Evolutionary conservation across 2,113 vertebrate species (phyloP), one percentile per base, ranked within the genome.

Genomic region (Hyaena hyaena): DNA sequence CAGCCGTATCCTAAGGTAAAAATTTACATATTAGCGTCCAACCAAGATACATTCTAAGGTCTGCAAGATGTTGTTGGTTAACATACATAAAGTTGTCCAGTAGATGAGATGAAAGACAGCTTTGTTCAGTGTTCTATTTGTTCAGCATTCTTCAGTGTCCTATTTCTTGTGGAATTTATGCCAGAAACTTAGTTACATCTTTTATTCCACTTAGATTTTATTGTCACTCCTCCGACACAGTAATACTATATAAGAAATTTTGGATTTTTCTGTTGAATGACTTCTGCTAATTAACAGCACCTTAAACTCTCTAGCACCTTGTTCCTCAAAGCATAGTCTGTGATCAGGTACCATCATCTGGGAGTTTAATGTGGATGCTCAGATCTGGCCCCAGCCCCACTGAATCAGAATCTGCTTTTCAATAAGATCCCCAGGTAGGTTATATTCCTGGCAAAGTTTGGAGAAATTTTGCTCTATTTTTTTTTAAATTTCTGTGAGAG

Each of bases 251-350:
- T 9, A 11, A 80, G 4, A 11, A 50, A 68, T 12, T 79, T 76
- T 65, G 71, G 11, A 16, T 43, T 76, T 93, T 81, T 73, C 53
- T 82, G 48, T 48, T 89, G 48, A 74, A 82, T 89, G 74, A 77
- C 74, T 48, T 48, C 15, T 31, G 74, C 43, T 77, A 77, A 48
- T 77, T 77, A 31, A 48, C 26, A 77, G 74, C 74, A 48, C 74
- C 43, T 53, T 50, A 65, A 84, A 39, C 5, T 11, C 10, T 76
- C 16, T 9, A 79, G 23, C 26, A 48, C 3, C 21, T 92, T 87
- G 10, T 83, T 31, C 8, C 35, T 58, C 39, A 12, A 12, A 50
- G 28, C n/a, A 3, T 65, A 55, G 17, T 33, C 43, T 43, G 39
- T 19, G 28, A 5, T 24, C 63, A 83, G 39, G 24, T 0, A 9